Base-by-base conservation (phyloP, 2,888 invertebrate species). In the Copidosoma aretas region DNA sequence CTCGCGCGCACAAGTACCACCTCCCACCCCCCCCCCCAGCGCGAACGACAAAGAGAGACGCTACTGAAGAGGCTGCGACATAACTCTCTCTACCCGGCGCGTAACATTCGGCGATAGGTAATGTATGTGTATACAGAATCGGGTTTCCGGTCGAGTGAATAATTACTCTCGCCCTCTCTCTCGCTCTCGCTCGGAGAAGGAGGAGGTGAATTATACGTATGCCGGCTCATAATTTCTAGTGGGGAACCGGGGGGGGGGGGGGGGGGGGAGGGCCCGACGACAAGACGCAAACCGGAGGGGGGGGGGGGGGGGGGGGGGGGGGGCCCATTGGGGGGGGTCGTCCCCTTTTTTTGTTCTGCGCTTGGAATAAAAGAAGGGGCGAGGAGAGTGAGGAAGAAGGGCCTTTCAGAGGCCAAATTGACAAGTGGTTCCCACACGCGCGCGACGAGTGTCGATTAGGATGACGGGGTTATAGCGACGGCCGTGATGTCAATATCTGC, bases 341-440 rank as follows among this genome's bases (percentile, higher is more conserved):
- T 69, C 65, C 32, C 32, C 25, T 58, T 60, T 63, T 52, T 60
- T 65, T 70, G 71, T 71, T 54, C 53, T 64, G 52, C 8, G 51
- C 70, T 32, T 19, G 61, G 24, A 64, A 60, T 52, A 63, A 63
- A 66, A 54, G 58, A 67, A 60, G 46, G 49, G 51, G 67, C 60
- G 25, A 61, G 64, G 24, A 10, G 68, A n/a, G n/a, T n/a, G 3
- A 21, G 8, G 43, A 21, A 62, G 22, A 19, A 49, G 49, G 46
- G 58, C 63, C 63, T 25, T 49, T 61, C 60, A 46, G 3, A 17
- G 39, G 53, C 58, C 4, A 51, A 76, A 75, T 76, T 76, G 79
- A 81, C 82, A 80, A 82, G 81, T 82, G 79, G 81, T 83, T 83
- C 82, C 83, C 83, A 82, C 81, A 81, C 58, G 49, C 49, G 53